phyloP scores from a whole-genome alignment of 1,140 invertebrate species.

The Tetragonula clypearis region DNA sequence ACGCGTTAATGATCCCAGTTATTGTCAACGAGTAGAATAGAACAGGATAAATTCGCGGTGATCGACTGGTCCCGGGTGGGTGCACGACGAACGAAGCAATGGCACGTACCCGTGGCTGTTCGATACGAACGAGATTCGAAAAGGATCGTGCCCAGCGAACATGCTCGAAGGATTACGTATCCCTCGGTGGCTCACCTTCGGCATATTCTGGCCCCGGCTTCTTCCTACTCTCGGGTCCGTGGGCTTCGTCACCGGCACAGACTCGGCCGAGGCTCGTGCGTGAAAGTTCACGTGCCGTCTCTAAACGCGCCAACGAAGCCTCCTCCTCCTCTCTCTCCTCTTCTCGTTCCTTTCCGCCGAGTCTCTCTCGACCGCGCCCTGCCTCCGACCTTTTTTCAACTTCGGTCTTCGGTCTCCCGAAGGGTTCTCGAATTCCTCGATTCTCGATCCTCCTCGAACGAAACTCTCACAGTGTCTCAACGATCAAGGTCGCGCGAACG shows the following conservation, averaged over 20 bases:
- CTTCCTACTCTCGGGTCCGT: conserved; percentile 33
- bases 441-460: neutral
- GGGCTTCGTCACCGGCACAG: neutral
- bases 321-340: neutral
- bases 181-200: conserved; percentile 58
- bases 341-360: neutral
- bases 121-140: conserved; percentile 56
- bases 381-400: conserved; percentile 28
- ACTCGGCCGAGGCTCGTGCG: conserved; percentile 9
- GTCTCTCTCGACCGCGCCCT: conserved; percentile 39
- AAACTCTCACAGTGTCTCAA: conserved; percentile 6
- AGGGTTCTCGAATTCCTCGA: conserved; percentile 45
- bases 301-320: neutral
- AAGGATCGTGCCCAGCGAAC: conserved; percentile 69
- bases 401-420: neutral
- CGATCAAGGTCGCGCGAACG: neutral
- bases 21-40: no score
- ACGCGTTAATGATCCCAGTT: no score
- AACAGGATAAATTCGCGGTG: neutral
- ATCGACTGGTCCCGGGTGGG: neutral
- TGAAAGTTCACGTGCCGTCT: conserved; percentile 37
- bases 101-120: neutral
- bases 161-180: conserved; percentile 68
- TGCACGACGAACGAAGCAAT: neutral
- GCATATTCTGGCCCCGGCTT: conserved; percentile 39